Conservation (phyloP, 2,797 vertebrate species). For the Smutsia gigantea region DNA sequence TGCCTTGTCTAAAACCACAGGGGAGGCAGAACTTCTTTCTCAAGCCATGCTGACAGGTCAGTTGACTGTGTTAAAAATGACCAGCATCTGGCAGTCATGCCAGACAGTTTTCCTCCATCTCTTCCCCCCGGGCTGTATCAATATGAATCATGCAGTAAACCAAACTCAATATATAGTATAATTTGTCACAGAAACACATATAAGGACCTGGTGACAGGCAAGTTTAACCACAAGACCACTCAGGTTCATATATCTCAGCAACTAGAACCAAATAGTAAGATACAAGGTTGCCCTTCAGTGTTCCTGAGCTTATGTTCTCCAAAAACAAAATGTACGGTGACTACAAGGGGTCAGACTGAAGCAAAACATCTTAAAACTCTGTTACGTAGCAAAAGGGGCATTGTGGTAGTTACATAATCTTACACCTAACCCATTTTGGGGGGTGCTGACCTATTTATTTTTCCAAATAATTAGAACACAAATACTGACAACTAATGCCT, state of each 20-base stretch:
- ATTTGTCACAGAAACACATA: neutral
- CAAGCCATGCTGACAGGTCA: neutral
- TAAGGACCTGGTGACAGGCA: neutral
- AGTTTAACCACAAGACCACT: neutral
- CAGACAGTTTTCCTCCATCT: neutral
- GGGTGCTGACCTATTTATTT: neutral
- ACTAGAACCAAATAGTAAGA: neutral
- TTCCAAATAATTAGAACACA: neutral
- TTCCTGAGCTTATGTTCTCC: neutral
- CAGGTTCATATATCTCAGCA: neutral
- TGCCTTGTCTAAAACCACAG: neutral
- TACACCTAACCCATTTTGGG: neutral
- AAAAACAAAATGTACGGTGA: neutral
- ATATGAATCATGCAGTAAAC: neutral
- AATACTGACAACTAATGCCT: neutral
- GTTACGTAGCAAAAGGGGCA: neutral
- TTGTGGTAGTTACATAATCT: accelerated
- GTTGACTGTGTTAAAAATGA: no score
- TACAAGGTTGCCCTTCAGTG: neutral
- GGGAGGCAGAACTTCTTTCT: neutral
- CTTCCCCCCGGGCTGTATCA: neutral
- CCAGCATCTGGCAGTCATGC: neutral
- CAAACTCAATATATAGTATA: neutral
- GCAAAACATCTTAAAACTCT: neutral
- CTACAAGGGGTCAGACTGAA: neutral